Percentiles rank a stretch among this genome's conserved stretches.
These are phyloP conservation scores for Parthenolecanium corni DNA, from an alignment of 2,888 invertebrate species.

Conservation along the genomic window DNA sequence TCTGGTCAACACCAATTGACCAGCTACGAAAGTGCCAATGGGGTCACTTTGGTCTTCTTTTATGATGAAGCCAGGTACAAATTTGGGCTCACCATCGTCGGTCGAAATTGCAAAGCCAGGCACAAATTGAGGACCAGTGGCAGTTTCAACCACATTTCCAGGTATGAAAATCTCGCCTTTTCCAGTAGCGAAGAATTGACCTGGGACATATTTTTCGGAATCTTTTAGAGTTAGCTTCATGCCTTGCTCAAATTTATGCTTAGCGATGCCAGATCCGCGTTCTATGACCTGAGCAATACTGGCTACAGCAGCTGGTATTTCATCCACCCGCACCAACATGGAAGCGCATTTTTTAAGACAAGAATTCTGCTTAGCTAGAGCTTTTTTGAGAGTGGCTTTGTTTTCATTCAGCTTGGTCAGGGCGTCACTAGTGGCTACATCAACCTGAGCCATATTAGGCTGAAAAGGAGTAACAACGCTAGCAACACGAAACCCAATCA, in stretches of 20 bases:
- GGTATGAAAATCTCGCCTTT: constrained; percentile 60
- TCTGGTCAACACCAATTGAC: constrained; percentile 42
- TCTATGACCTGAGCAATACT: constrained; percentile 34
- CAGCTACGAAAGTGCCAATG: constrained; percentile 50
- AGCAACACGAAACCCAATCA: constrained; percentile 47
- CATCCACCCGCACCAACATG: constrained; percentile 50
- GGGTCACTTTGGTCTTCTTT: constrained; percentile 41
- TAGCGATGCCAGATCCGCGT: neutral
- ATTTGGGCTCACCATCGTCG: constrained; percentile 51
- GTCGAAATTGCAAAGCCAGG: constrained; percentile 61
- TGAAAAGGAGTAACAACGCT: constrained; percentile 52
- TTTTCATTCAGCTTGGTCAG: constrained; percentile 47
- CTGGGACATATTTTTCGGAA: constrained; percentile 54
- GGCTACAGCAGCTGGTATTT: constrained; percentile 49
- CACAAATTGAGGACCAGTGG: constrained; percentile 54
- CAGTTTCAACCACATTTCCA: constrained; percentile 60
- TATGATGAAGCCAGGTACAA: constrained; percentile 59
- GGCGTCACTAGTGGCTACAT: constrained; percentile 41
- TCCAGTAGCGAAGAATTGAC: constrained; percentile 59
- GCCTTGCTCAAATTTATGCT: constrained; percentile 2
- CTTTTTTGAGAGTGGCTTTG: constrained; percentile 32
- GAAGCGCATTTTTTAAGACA: constrained; percentile 41
- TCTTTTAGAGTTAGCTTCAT: constrained; percentile 52
- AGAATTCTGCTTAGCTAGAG: constrained; percentile 48
- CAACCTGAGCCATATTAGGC: constrained; percentile 45